Evolutionary conservation across 2,888 invertebrate species (phyloP), one percentile per base, ranked within the genome.

Genomic region (Nymphalis urticae): DNA sequence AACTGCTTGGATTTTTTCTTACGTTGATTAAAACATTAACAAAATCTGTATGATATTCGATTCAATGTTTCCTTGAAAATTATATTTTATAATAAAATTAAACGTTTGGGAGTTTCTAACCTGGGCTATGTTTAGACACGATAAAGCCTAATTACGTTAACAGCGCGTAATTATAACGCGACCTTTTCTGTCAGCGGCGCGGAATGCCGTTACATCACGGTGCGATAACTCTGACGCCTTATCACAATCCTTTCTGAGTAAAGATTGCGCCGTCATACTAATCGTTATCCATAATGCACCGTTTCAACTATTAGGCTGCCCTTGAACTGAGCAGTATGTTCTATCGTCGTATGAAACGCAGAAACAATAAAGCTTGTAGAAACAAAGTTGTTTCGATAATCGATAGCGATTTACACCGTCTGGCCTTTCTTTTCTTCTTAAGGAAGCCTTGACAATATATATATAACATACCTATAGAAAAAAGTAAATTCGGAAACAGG

Each of bases 191-290:
- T 78, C 78, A 71, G 69, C 69, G 72, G 58, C 62, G 64, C 72
- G 76, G 76, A 73, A 76, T 75, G 76, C 74, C 69, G 74, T 82
- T 82, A 82, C 80, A 79, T 84, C 82, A 82, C 72, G 70, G 66
- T 61, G 62, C 73, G 82, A 79, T 82, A 81, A 73, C 72, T 73
- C 73, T 75, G 78, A 75, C 78, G 79, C 72, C 75, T 82, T 86
- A 85, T 86, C 85, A 78, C 66, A 76, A 77, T 78, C 79, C 84
- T 80, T 83, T 81, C 81, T 80, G 78, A 79, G 78, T 75, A 70
- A 70, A 81, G 84, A 84, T 82, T 84, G 81, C 72, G 71, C 73
- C 73, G 78, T 77, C 79, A 77, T 75, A 75, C 72, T 72, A 72
- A 66, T 64, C 66, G 72, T 70, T 66, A 69, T 71, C 71, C 72